Conservation (phyloP, 2,888 invertebrate genomes). For the Rhagonycha fulva region DNA sequence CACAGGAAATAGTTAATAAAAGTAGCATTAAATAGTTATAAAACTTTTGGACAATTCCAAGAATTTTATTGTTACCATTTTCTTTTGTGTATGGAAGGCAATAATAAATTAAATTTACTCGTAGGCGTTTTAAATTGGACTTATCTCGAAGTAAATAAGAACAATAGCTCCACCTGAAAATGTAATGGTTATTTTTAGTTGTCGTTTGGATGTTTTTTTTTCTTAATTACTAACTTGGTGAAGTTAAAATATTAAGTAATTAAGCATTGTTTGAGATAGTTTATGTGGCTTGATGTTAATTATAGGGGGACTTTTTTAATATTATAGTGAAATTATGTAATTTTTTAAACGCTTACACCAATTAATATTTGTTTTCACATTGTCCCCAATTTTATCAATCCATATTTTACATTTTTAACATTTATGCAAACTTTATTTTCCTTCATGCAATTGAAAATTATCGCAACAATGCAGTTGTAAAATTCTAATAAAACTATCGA, state of each 20-base stretch:
- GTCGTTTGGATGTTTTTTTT: neutral
- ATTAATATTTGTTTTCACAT: neutral
- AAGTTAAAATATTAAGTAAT: neutral
- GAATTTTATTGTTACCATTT: conserved; percentile 11
- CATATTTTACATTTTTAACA: neutral
- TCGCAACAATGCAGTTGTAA: neutral
- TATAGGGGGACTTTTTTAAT: neutral
- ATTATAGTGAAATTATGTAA: neutral
- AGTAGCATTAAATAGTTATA: conserved; percentile 4
- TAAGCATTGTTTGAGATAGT: neutral
- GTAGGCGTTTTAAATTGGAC: conserved; percentile 14
- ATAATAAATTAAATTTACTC: conserved; percentile 8
- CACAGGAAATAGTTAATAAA: conserved; percentile 22
- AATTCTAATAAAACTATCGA: neutral
- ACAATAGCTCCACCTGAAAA: conserved; percentile 10
- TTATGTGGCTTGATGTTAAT: neutral
- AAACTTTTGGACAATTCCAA: conserved; percentile 3
- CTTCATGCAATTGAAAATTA: neutral
- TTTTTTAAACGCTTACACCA: neutral
- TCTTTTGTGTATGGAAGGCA: conserved; percentile 4
- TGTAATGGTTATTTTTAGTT: conserved; percentile 19
- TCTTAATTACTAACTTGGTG: neutral
- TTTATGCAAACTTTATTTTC: no score
- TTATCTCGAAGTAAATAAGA: conserved; percentile 8
- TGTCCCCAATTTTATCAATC: neutral